phyloP scores from a whole-genome alignment of 2,113 vertebrate genomes.

The Orycteropus afer region DNA sequence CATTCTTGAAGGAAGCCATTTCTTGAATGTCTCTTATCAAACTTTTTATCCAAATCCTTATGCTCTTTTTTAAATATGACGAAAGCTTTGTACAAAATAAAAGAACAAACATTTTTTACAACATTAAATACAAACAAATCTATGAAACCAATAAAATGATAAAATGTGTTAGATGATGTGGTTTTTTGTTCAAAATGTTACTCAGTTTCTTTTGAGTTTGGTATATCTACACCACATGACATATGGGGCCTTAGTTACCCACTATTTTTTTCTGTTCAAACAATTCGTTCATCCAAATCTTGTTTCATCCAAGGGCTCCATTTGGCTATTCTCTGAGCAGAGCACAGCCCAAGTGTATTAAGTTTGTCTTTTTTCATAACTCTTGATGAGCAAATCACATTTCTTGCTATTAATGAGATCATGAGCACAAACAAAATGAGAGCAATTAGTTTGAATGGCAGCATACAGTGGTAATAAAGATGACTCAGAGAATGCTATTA shows the following conservation, averaged over 20 bases:
- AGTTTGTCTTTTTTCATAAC: neutral
- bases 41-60: neutral
- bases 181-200: neutral
- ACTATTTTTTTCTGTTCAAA: neutral
- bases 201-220: neutral
- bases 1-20: neutral
- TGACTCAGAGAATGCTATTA: neutral
- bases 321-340: neutral
- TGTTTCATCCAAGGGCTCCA: neutral
- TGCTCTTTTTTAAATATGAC: neutral
- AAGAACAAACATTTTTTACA: neutral
- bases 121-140: neutral
- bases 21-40: neutral
- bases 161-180: neutral
- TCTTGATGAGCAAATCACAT: slow-evolving; percentile 6
- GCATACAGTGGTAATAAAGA: neutral
- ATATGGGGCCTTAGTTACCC: neutral
- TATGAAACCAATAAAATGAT: neutral
- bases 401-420: neutral
- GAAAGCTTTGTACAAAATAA: neutral
- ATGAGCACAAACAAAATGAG: neutral
- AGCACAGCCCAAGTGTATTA: neutral
- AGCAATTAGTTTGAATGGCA: neutral
- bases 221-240: fast-evolving
- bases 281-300: neutral